phyloP scores from a whole-genome alignment of 2,113 vertebrate genomes.

The Podilymbus podiceps region DNA sequence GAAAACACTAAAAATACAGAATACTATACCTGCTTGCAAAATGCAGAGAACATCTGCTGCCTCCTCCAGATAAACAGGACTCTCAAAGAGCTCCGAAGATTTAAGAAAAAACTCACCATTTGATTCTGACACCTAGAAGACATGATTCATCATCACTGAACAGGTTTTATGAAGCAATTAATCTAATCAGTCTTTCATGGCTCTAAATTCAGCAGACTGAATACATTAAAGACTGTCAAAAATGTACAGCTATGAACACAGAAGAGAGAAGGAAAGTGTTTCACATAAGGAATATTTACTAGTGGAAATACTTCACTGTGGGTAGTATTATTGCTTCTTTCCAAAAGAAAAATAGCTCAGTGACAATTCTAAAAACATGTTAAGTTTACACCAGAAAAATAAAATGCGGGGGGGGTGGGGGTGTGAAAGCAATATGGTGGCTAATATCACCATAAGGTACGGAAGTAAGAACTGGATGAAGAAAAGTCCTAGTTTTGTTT shows the following conservation, averaged over 20 bases:
- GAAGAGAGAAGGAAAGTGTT: neutral
- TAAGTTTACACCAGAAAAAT: neutral
- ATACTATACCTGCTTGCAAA: constrained; percentile 91
- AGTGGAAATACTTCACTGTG: neutral
- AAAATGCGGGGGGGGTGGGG: neutral
- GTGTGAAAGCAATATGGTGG: neutral
- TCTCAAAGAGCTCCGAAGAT: constrained; percentile 96
- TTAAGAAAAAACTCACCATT: constrained; percentile 95
- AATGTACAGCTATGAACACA: neutral
- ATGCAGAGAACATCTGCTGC: constrained; percentile 98
- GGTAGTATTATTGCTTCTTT: neutral
- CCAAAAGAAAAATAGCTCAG: neutral
- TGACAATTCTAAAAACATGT: neutral
- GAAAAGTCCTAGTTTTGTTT: neutral
- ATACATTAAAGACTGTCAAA: neutral
- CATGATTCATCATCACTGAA: neutral
- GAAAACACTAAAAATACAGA: neutral
- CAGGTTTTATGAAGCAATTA: neutral
- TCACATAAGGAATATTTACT: neutral
- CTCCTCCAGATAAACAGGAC: constrained; percentile 95
- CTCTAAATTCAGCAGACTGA: neutral
- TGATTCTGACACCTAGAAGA: constrained; percentile 85
- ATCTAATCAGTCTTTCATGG: neutral
- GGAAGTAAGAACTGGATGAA: neutral
- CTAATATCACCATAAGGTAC: rapidly evolving